These are phyloP conservation scores for Stenichneumon culpator DNA, from an alignment of 2,888 invertebrate species.

Conservation along the genomic window DNA sequence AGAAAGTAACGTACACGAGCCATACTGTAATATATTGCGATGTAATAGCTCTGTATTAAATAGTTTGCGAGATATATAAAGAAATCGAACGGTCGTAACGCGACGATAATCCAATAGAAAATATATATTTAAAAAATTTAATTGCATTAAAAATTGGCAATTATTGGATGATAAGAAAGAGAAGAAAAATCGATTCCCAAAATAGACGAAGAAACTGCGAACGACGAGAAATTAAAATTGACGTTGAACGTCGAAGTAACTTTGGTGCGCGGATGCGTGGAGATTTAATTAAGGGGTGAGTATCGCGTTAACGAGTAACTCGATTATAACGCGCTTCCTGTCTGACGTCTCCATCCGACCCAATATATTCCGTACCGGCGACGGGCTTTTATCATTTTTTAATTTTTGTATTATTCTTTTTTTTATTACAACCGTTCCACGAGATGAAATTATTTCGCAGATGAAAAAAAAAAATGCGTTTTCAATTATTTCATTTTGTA, in stretches of 20 bases:
- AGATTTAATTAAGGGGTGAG: conserved; percentile 70
- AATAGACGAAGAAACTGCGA: conserved; percentile 47
- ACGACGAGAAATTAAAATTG: conserved; percentile 60
- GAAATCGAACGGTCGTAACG: conserved; percentile 29
- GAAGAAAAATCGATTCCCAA: conserved; percentile 10
- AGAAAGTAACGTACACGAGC: conserved; percentile 39
- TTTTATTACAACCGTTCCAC: neutral
- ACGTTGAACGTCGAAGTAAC: conserved; percentile 56
- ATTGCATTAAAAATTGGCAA: conserved; percentile 27
- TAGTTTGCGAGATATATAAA: conserved; percentile 39
- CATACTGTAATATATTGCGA: conserved; percentile 35
- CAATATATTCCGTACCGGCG: conserved; percentile 32
- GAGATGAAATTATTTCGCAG: neutral
- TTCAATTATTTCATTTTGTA: neutral
- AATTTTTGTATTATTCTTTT: neutral
- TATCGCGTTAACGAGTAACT: conserved; percentile 62
- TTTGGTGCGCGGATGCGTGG: conserved; percentile 62
- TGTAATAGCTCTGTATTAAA: neutral
- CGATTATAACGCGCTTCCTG: conserved; percentile 47
- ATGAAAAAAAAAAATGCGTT: neutral
- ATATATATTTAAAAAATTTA: neutral
- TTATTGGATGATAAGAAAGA: conserved; percentile 13
- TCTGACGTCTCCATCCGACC: conserved; percentile 23
- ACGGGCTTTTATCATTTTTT: conserved; percentile 20
- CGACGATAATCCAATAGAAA: conserved; percentile 12